These are phyloP conservation scores for Novumbra hubbsi DNA, from an alignment of 2,797 vertebrate genomes.

Conservation along the genomic window DNA sequence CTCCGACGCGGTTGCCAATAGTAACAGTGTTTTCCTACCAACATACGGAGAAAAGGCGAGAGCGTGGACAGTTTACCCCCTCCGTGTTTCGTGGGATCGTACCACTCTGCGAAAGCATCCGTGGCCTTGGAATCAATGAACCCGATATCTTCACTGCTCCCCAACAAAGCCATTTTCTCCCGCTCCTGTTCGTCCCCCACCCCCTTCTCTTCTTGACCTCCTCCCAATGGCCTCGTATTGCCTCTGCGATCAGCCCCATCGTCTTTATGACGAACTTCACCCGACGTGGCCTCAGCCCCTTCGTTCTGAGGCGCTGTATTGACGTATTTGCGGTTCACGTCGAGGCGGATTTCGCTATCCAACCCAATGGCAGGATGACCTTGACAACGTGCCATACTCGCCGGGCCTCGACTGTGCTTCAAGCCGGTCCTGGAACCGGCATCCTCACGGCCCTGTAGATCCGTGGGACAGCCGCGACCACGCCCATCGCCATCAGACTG, in stretches of 20 bases:
- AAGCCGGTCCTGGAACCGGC: not conserved
- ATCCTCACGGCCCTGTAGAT: not conserved
- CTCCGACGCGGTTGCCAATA: not conserved
- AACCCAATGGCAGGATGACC: not conserved
- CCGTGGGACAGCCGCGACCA: not conserved
- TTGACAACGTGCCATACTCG: not conserved
- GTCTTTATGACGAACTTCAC: not conserved
- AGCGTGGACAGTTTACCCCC: conserved; percentile 31
- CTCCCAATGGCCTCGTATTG: not conserved
- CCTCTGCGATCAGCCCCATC: not conserved
- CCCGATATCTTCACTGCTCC: conserved; percentile 40
- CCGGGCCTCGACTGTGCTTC: not conserved
- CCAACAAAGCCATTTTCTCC: conserved; percentile 31
- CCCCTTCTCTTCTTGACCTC: not conserved
- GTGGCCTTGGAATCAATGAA: conserved; percentile 47
- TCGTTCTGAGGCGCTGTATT: accelerated
- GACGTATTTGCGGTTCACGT: not conserved
- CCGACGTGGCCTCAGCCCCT: not conserved
- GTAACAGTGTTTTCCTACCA: not conserved
- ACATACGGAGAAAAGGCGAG: not conserved
- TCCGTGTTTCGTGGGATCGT: conserved; percentile 43
- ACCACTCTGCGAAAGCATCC: conserved; percentile 26
- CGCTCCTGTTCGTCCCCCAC: not conserved
- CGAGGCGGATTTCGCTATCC: not conserved
- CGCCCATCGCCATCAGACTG: conserved; percentile 25